Evolutionary conservation across 2,888 invertebrate species (phyloP), one percentile per base, ranked within the genome.

Genomic region (Oegoconia quadripuncta): DNA sequence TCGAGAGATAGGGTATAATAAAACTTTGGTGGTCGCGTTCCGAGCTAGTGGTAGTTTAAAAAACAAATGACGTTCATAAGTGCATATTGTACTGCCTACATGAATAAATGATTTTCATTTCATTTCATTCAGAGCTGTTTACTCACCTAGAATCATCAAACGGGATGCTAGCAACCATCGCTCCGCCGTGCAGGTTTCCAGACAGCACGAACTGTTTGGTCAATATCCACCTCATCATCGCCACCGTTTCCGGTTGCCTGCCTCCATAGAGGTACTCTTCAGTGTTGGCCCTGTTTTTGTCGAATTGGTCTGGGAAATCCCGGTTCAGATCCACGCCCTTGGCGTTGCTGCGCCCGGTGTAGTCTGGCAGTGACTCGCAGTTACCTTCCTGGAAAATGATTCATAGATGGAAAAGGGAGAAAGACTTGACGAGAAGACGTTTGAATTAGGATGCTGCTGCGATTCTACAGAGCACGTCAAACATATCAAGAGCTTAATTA

Each of bases 101-200:
- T n/a, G n/a, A n/a, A n/a, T n/a, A n/a, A n/a, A n/a, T n/a, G n/a
- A n/a, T n/a, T n/a, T n/a, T n/a, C n/a, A n/a, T n/a, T n/a, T n/a
- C n/a, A n/a, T n/a, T n/a, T n/a, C n/a, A n/a, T n/a, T n/a, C n/a
- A n/a, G n/a, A n/a, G n/a, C n/a, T 16, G 9, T 7, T n/a, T 22
- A 60, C 69, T 79, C 83, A 94, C 95, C 89, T 89, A 11, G 93
- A 93, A 73, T 96, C 93, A 77, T 97, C 98, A 66, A 91, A 99
- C 0, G 99, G 99, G 81, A 98, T 99, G 74, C 98, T 99, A 35
- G 98, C 98, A 1, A 99, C 99, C 1, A 99, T 89, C 22, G 98
- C 97, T 2, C 98, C 98, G n/a, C 97, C 98, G 71, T 98, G 98
- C 33, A 98, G 89, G 77, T 98, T 98, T 1, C 95, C 97, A 0